Conservation (phyloP, 2,797 vertebrate genomes). For the Sparidentex hasta region DNA sequence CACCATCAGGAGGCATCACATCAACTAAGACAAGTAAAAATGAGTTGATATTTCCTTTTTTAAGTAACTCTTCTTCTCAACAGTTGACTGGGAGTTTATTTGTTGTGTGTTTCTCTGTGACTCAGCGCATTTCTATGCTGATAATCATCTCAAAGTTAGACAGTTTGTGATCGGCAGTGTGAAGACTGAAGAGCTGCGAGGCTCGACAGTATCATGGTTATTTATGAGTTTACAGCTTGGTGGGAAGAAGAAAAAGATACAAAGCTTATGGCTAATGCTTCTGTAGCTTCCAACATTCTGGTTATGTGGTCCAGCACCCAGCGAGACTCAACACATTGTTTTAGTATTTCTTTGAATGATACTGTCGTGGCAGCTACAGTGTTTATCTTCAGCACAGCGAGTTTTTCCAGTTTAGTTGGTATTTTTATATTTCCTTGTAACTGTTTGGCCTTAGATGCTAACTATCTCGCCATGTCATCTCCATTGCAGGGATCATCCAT, state of each 20-base stretch:
- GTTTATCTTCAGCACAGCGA: background rate
- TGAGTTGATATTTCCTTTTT: background rate
- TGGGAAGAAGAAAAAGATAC: background rate
- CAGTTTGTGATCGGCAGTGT: background rate
- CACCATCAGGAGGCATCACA: background rate
- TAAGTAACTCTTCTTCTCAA: background rate
- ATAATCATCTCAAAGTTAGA: conserved; percentile 14
- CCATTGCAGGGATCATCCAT: conserved; percentile 93
- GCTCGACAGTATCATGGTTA: background rate
- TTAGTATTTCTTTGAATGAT: background rate
- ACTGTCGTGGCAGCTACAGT: background rate
- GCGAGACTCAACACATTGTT: background rate
- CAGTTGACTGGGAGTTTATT: background rate
- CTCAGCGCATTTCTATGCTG: background rate
- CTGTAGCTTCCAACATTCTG: background rate
- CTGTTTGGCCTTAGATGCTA: background rate
- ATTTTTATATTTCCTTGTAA: background rate
- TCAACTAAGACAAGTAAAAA: background rate
- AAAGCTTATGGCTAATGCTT: background rate
- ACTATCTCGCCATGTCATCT: background rate
- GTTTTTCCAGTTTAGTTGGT: background rate
- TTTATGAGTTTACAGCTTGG: background rate
- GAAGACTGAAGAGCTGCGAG: background rate
- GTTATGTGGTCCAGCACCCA: too few species aligned
- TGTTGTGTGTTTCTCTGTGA: background rate